These are phyloP conservation scores for Xanthorhoe designata DNA, from an alignment of 2,888 invertebrate genomes.

Conservation along the genomic window DNA sequence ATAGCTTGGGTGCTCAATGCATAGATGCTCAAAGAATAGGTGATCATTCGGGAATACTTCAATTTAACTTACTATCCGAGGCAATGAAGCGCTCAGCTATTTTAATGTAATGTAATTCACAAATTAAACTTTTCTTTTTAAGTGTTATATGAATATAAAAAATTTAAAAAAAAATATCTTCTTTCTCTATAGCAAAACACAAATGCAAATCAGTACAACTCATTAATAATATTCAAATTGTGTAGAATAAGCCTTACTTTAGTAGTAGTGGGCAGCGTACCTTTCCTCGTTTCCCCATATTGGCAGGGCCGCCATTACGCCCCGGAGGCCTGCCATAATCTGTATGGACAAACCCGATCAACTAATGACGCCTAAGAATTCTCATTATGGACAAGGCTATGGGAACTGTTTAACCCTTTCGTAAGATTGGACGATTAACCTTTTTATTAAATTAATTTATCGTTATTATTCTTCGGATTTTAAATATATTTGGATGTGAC, in stretches of 20 bases:
- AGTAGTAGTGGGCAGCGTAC: constrained; percentile 49
- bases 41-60: too few species aligned
- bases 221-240: not conserved
- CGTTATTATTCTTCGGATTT: too few species aligned
- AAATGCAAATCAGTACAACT: not conserved
- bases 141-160: too few species aligned
- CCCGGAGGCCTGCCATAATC: constrained; percentile 32
- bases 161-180: too few species aligned
- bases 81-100: too few species aligned
- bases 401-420: constrained; percentile 22
- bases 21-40: too few species aligned
- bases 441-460: constrained; percentile 7
- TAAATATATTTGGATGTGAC: too few species aligned
- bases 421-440: constrained; percentile 9
- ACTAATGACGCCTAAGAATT: constrained; percentile 34
- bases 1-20: too few species aligned
- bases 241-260: constrained; percentile 7
- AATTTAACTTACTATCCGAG: too few species aligned
- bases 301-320: constrained; percentile 66
- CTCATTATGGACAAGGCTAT: constrained; percentile 17
- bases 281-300: constrained; percentile 63
- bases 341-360: constrained; percentile 36
- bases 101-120: too few species aligned
- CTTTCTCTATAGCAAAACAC: too few species aligned
- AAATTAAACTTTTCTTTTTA: too few species aligned